These are phyloP conservation scores for Esox lucius DNA, from an alignment of 2,797 vertebrate genomes.

Conservation along the genomic window DNA sequence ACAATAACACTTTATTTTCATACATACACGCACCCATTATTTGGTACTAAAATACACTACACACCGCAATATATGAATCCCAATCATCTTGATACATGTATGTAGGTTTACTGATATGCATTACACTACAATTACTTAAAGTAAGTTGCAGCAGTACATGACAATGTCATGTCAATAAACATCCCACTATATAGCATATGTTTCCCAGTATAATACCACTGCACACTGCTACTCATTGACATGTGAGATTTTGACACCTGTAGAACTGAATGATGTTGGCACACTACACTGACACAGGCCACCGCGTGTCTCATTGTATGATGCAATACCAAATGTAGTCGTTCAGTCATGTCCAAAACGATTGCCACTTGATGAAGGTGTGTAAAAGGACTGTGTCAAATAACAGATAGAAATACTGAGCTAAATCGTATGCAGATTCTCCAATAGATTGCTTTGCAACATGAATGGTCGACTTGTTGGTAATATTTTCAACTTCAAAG, in stretches of 20 bases:
- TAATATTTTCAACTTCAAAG: too few relatives aligned
- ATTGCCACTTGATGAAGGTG: too few relatives aligned
- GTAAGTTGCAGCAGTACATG: constrained; percentile 47
- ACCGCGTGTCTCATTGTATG: constrained; percentile 22
- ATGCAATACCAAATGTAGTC: constrained; percentile 29
- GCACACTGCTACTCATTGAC: constrained; percentile 46
- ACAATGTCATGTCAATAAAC: constrained; percentile 64
- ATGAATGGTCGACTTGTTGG: too few relatives aligned
- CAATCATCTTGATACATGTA: constrained; percentile 34
- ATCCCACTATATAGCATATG: constrained; percentile 60
- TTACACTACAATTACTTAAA: constrained; percentile 43
- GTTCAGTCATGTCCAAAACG: too few relatives aligned
- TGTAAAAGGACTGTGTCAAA: too few relatives aligned
- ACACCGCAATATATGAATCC: constrained; percentile 26
- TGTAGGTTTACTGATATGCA: constrained; percentile 29
- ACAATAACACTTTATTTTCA: constrained; percentile 31
- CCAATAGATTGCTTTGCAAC: too few relatives aligned
- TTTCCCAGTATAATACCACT: constrained; percentile 58
- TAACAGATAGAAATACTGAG: too few relatives aligned
- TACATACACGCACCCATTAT: constrained; percentile 6
- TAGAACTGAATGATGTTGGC: constrained; percentile 28
- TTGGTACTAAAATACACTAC: constrained; percentile 34
- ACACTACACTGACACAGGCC: constrained; percentile 19
- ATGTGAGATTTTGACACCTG: constrained; percentile 47
- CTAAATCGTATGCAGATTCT: too few relatives aligned